Base-by-base conservation (phyloP, 2,888 invertebrate species). In the Tanypteryx hageni region DNA sequence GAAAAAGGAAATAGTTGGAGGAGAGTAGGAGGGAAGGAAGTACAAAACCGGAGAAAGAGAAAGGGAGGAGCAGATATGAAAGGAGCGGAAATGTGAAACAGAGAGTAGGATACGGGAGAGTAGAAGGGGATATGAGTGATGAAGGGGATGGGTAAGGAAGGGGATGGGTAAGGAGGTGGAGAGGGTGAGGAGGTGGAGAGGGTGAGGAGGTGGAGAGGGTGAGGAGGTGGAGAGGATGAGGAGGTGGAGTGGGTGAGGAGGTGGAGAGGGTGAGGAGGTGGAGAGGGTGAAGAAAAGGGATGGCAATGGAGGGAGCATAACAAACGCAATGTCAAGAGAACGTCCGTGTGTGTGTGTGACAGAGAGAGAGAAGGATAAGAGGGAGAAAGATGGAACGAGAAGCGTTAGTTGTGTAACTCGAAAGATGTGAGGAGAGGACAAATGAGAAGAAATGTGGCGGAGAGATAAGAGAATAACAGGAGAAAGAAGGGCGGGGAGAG, bases 121-220 rank as follows among this genome's bases (percentile, higher is more conserved):
- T 18, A 13, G 18, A 84, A 18, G 11, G 76, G 44, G 10, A 13
- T 10, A n/a, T n/a, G n/a, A n/a, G n/a, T n/a, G n/a, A n/a, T n/a
- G n/a, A n/a, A n/a, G n/a, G n/a, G n/a, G n/a, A n/a, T n/a, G n/a
- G n/a, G n/a, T n/a, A n/a, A n/a, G n/a, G n/a, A n/a, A n/a, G n/a
- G n/a, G n/a, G n/a, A n/a, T n/a, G n/a, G n/a, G n/a, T n/a, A n/a
- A n/a, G n/a, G n/a, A n/a, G n/a, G n/a, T n/a, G n/a, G n/a, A n/a
- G n/a, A n/a, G n/a, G n/a, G n/a, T n/a, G n/a, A n/a, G n/a, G n/a
- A n/a, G n/a, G n/a, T n/a, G n/a, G n/a, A n/a, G n/a, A n/a, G n/a
- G n/a, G n/a, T n/a, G n/a, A 61, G 58, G 82, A 27, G 92, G 93
- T 93, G 93, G 86, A 64, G 93, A 93, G 94, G 94, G 94, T 93